Evolutionary conservation across 2,113 vertebrate species (phyloP).

Genomic region (Cisticola juncidis): DNA sequence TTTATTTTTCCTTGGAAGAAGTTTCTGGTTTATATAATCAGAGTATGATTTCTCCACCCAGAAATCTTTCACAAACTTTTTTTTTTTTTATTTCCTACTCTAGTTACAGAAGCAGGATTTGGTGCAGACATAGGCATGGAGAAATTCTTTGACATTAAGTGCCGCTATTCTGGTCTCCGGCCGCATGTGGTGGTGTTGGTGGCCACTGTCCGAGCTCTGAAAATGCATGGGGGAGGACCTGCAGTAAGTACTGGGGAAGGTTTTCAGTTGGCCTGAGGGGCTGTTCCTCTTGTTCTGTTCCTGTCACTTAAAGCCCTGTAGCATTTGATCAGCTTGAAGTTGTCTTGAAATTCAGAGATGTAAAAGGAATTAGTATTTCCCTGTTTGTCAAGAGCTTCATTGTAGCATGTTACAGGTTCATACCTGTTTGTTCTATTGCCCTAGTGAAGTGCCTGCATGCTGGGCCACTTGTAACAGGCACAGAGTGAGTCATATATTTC

Average conservation of each 20-base stretch:
- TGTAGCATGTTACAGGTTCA: neutral
- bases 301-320: neutral
- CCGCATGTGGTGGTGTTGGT: constrained; percentile 95
- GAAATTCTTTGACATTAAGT: constrained; percentile 99
- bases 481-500: neutral
- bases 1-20: neutral
- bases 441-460: neutral
- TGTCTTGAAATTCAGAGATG: neutral
- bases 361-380: neutral
- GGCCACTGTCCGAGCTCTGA: constrained; percentile 91
- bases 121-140: constrained; percentile 99
- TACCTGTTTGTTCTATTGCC: neutral
- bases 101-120: constrained; percentile 97
- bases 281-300: neutral
- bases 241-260: constrained; percentile 74
- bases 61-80: neutral
- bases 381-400: neutral
- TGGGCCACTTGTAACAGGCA: neutral
- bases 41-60: neutral
- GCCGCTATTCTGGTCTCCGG: constrained; percentile 89
- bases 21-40: neutral
- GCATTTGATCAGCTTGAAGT: neutral
- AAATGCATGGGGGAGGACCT: constrained; percentile 98
- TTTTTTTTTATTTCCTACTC: neutral
- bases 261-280: neutral